phyloP scores from a whole-genome alignment of 2,797 vertebrate species.

The Cebuella pygmaea region DNA sequence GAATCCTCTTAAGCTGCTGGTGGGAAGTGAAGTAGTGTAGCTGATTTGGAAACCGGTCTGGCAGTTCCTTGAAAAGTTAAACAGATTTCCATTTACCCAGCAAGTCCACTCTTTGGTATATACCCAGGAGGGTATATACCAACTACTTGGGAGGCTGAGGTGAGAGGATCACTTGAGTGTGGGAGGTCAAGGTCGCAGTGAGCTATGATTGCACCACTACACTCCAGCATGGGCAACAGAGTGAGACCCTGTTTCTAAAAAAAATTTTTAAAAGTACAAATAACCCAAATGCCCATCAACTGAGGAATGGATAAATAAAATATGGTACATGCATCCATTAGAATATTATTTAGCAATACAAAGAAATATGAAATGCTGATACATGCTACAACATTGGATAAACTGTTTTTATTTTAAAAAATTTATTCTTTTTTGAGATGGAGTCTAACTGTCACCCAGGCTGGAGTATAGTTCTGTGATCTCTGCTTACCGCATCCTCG shows the following conservation, averaged over 20 bases:
- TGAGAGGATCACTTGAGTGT: too few relatives aligned
- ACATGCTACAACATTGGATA: neutral
- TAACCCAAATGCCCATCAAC: neutral
- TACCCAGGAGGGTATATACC: neutral
- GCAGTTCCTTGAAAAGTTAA: neutral
- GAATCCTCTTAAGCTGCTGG: neutral
- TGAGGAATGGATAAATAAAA: neutral
- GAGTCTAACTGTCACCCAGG: too few relatives aligned
- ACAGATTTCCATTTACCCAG: neutral
- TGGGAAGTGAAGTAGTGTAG: neutral
- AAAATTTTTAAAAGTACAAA: neutral
- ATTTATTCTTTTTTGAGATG: too few relatives aligned
- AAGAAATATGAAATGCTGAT: neutral
- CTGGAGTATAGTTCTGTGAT: too few relatives aligned
- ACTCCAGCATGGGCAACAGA: too few relatives aligned
- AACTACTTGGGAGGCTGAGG: too few relatives aligned
- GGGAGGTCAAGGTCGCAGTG: too few relatives aligned
- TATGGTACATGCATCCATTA: neutral
- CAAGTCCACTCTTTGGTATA: neutral
- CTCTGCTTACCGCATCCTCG: too few relatives aligned
- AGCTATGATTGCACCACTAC: too few relatives aligned
- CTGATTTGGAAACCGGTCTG: neutral
- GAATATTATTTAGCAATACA: neutral
- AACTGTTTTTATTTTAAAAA: neutral
- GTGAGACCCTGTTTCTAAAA: too few relatives aligned